Evolutionary conservation across 2,113 vertebrate genomes (phyloP).

Genomic region (Pica pica): DNA sequence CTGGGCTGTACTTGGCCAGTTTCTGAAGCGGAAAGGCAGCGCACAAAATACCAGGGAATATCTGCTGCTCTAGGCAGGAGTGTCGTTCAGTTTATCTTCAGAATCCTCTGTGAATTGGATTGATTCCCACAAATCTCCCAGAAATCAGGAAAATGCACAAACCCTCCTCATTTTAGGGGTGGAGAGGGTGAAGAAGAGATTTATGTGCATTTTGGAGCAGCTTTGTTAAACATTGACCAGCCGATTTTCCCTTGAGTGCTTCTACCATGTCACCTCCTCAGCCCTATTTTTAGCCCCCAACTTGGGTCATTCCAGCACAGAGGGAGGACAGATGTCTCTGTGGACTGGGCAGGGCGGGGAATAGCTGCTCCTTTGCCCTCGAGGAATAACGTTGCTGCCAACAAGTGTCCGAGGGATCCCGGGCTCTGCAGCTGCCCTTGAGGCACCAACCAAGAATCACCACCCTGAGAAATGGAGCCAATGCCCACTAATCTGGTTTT

Average conservation of each 20-base stretch:
- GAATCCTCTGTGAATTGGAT: background rate
- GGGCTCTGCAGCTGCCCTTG: fast-evolving
- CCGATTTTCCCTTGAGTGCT: background rate
- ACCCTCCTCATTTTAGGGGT: background rate
- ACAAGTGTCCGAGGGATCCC: fast-evolving
- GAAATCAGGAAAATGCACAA: background rate
- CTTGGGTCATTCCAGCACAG: background rate
- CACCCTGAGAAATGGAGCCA: fast-evolving
- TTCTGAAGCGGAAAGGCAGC: background rate
- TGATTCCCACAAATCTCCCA: background rate
- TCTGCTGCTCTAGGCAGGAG: background rate
- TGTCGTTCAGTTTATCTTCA: background rate
- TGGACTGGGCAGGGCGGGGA: background rate
- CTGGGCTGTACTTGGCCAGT: background rate
- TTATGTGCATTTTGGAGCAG: background rate
- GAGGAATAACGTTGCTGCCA: background rate
- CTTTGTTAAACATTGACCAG: background rate
- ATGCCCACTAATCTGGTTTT: fast-evolving
- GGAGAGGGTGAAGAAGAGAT: background rate
- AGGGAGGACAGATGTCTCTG: background rate
- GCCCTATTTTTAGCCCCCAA: background rate
- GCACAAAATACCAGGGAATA: background rate
- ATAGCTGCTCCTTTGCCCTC: background rate
- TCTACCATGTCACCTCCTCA: background rate
- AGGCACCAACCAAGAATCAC: background rate